These are phyloP conservation scores for Notolabrus celidotus DNA, from an alignment of 2,797 vertebrate species.

Conservation along the genomic window DNA sequence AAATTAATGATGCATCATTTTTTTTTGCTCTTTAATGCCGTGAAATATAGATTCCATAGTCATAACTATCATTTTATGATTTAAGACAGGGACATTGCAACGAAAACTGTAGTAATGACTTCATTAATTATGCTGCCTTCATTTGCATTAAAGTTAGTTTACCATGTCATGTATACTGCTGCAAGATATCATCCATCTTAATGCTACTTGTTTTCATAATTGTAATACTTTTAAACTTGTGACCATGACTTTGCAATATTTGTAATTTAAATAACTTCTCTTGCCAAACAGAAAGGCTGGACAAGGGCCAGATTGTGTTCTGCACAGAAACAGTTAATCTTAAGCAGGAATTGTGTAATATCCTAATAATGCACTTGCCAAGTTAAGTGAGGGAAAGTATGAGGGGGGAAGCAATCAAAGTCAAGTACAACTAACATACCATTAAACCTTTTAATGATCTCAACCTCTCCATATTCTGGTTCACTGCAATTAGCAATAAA, in stretches of 20 bases:
- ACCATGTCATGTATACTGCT: constrained; percentile 5
- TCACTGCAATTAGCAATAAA: constrained; percentile 74
- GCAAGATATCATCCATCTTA: constrained; percentile 24
- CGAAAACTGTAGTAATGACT: constrained; percentile 30
- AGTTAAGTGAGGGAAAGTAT: constrained; percentile 30
- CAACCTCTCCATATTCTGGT: constrained; percentile 59
- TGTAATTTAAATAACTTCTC: background rate
- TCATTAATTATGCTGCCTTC: constrained; percentile 23
- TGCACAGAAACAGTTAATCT: constrained; percentile 14
- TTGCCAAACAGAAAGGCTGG: background rate
- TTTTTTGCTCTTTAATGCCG: background rate
- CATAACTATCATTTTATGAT: constrained; percentile 1
- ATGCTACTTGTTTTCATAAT: constrained; percentile 31
- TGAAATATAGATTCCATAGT: constrained; percentile 20
- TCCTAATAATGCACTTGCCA: constrained; percentile 39
- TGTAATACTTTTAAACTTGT: constrained; percentile 25
- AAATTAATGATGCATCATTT: constrained; percentile 8
- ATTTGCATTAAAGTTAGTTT: constrained; percentile 31
- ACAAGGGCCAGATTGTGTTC: constrained; percentile 19
- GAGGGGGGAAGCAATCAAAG: constrained; percentile 52
- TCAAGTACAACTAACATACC: constrained; percentile 50
- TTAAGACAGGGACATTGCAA: constrained; percentile 1
- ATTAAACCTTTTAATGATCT: constrained; percentile 68
- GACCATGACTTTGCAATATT: background rate
- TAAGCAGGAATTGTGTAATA: background rate